phyloP scores from a whole-genome alignment of 2,113 vertebrate genomes.

The Erinaceus europaeus region DNA sequence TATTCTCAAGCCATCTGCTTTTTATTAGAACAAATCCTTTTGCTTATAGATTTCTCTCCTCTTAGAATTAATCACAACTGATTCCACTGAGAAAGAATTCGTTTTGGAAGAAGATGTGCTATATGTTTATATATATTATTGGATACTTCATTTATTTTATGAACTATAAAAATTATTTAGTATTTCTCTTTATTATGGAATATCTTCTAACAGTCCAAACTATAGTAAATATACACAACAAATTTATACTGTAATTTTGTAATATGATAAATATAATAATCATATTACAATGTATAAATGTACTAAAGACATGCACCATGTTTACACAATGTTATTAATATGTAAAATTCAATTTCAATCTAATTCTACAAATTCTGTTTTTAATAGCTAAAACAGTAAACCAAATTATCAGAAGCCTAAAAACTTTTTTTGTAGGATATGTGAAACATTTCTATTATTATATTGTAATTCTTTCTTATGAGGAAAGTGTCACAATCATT shows the following conservation, averaged over 20 bases:
- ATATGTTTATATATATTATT: neutral
- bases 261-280: neutral
- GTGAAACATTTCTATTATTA: conserved; percentile 43
- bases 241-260: neutral
- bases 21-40: conserved; percentile 61
- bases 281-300: neutral
- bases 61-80: conserved; percentile 49
- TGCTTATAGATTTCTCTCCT: conserved; percentile 54
- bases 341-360: neutral
- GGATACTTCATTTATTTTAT: neutral
- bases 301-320: neutral
- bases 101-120: conserved; percentile 49
- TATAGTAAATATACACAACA: neutral
- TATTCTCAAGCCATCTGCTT: conserved; percentile 61
- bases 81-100: conserved; percentile 44
- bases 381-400: conserved; percentile 62
- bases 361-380: conserved; percentile 57
- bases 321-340: neutral
- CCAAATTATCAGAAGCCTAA: conserved; percentile 39
- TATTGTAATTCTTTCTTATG: conserved; percentile 11
- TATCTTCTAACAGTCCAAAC: conserved; percentile 53
- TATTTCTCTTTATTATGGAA: conserved; percentile 48
- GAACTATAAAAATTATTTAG: neutral
- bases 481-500: neutral
- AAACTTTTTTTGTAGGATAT: conserved; percentile 32